phyloP scores from a whole-genome alignment of 2,113 vertebrate genomes.

The Pterocles orientalis region DNA sequence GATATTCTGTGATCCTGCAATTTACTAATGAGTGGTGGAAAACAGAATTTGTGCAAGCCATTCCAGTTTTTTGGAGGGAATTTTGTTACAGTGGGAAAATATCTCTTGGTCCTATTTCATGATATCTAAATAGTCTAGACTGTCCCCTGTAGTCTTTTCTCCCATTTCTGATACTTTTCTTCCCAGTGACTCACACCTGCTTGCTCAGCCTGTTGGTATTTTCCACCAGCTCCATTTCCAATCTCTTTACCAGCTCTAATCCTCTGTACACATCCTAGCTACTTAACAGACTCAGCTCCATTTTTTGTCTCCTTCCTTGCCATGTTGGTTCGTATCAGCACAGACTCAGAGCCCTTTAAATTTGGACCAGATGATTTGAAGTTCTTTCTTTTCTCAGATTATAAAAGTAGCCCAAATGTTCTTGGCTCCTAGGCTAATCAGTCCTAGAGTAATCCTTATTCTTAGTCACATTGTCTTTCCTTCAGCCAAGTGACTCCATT shows the following conservation, averaged over 20 bases:
- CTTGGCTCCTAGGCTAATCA: background rate
- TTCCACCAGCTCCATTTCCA: background rate
- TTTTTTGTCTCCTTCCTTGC: background rate
- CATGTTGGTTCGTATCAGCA: background rate
- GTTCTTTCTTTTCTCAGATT: background rate
- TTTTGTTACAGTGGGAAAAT: background rate
- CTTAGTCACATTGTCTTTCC: background rate
- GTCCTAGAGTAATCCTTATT: background rate
- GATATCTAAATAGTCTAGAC: background rate
- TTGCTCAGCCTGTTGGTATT: background rate
- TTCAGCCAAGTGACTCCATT: background rate
- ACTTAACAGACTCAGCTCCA: background rate
- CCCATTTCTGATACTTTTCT: background rate
- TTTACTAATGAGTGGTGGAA: background rate
- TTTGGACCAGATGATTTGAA: background rate
- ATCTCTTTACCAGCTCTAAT: background rate
- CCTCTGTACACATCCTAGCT: background rate
- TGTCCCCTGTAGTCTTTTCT: background rate
- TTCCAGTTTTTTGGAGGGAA: background rate
- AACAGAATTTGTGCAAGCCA: background rate
- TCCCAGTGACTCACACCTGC: background rate
- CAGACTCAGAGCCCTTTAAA: background rate
- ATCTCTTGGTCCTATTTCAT: background rate
- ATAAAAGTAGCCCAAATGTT: background rate
- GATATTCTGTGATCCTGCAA: background rate